A percentile compares a stretch with the other conserved stretches of the same genome.
These are phyloP conservation scores for Machimus atricapillus DNA, from an alignment of 2,888 invertebrate genomes.

Conservation along the genomic window DNA sequence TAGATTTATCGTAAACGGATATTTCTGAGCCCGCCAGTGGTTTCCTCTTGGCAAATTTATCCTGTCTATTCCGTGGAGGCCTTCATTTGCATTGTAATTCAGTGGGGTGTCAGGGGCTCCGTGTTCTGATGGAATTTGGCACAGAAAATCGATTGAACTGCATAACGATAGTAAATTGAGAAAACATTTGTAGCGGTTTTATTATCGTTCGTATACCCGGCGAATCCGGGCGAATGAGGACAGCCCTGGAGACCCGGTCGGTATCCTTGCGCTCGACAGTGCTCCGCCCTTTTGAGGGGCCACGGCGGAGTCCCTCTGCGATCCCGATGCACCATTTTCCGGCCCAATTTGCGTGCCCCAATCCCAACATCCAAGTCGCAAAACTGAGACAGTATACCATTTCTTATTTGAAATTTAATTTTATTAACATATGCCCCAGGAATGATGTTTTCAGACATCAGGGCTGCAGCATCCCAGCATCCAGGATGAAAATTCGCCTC, in stretches of 20 bases:
- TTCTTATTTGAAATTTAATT: background rate
- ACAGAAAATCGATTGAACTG: slow-evolving; percentile 38
- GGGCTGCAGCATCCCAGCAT: background rate
- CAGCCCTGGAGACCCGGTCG: background rate
- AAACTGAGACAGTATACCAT: background rate
- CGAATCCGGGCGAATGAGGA: background rate
- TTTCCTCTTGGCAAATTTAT: slow-evolving; percentile 30
- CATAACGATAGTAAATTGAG: slow-evolving; percentile 36
- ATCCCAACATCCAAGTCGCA: background rate
- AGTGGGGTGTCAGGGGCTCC: slow-evolving; percentile 21
- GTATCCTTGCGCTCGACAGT: background rate
- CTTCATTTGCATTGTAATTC: slow-evolving; percentile 40
- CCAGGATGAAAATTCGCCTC: slow-evolving; percentile 1
- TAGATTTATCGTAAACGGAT: slow-evolving; percentile 44
- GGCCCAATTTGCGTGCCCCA: background rate
- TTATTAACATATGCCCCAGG: background rate
- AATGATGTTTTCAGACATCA: background rate
- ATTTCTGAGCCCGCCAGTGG: slow-evolving; percentile 23
- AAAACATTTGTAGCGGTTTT: slow-evolving; percentile 37
- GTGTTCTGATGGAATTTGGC: slow-evolving; percentile 35
- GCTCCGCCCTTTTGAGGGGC: background rate
- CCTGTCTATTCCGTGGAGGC: slow-evolving; percentile 35
- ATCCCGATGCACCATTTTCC: background rate
- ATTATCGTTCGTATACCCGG: background rate
- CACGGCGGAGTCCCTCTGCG: background rate